Evolutionary conservation across 1,140 invertebrate species (phyloP).

Genomic region (Piezodorus guildinii): DNA sequence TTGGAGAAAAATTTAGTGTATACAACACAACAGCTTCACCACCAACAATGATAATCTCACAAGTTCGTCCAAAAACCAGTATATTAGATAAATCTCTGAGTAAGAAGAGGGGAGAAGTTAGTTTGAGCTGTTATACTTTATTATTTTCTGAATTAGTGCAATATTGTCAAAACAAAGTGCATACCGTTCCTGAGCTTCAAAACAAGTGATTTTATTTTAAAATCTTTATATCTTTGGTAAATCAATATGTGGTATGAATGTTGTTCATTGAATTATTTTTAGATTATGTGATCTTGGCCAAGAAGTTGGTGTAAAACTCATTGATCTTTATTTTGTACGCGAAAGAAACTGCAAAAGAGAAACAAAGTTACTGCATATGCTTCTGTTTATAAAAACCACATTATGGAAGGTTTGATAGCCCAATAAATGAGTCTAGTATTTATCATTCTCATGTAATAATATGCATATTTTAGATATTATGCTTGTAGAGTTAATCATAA

Average conservation of each 20-base stretch:
- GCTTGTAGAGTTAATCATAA: too few species aligned
- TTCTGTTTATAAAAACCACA: constrained; percentile 91
- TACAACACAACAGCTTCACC: neutral
- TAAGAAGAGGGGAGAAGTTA: constrained; percentile 83
- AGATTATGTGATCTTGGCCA: constrained; percentile 87
- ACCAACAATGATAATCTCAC: constrained; percentile 31
- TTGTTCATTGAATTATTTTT: constrained; percentile 29
- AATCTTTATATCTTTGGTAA: neutral
- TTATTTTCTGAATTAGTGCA: constrained; percentile 97
- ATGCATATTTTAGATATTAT: too few species aligned
- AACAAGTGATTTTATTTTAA: constrained; percentile 52
- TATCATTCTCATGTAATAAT: too few species aligned
- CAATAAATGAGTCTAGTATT: too few species aligned
- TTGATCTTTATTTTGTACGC: constrained; percentile 86
- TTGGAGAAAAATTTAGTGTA: neutral
- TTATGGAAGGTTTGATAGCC: constrained; percentile 90
- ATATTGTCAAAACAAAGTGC: constrained; percentile 92
- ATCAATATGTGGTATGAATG: neutral
- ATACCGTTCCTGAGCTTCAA: constrained; percentile 89
- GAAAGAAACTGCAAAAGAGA: constrained; percentile 91
- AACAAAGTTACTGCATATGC: constrained; percentile 87
- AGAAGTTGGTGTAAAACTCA: constrained; percentile 84
- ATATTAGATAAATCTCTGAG: constrained; percentile 87
- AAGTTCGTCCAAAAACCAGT: constrained; percentile 53
- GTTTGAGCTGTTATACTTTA: constrained; percentile 85